Conservation (phyloP, 2,113 vertebrate species). For the Ophthalmolycus amberensis region DNA sequence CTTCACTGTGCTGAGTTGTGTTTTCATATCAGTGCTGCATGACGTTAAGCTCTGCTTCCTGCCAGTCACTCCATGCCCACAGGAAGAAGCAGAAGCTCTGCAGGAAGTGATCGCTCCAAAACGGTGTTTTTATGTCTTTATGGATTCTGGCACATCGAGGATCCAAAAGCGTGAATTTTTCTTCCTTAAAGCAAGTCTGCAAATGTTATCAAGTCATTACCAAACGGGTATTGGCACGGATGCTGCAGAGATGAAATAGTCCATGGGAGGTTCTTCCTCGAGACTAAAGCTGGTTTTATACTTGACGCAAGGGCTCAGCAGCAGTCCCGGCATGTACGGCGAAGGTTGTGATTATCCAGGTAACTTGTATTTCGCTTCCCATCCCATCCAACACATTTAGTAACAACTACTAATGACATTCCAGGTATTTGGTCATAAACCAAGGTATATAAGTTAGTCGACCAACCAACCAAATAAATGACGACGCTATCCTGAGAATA, state of each 20-base stretch:
- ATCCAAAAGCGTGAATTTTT: conserved; percentile 17
- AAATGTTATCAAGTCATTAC: conserved; percentile 41
- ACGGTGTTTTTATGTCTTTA: conserved; percentile 6
- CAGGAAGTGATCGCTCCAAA: conserved; percentile 34
- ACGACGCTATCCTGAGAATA: neutral
- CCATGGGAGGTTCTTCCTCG: conserved; percentile 14
- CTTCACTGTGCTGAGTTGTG: conserved; percentile 30
- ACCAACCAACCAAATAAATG: neutral
- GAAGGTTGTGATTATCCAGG: neutral
- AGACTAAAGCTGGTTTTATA: conserved; percentile 7
- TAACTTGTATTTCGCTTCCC: neutral
- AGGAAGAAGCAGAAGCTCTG: conserved; percentile 39
- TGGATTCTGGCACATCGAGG: conserved; percentile 6
- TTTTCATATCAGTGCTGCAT: conserved; percentile 54
- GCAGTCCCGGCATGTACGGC: neutral
- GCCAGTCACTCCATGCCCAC: conserved; percentile 34
- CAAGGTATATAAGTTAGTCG: neutral
- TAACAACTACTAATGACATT: neutral
- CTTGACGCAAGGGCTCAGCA: neutral
- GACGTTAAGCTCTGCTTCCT: conserved; percentile 36
- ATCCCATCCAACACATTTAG: neutral
- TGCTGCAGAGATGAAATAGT: conserved; percentile 17
- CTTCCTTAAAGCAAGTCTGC: conserved; percentile 13
- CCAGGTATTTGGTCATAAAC: neutral
- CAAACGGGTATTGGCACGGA: conserved; percentile 4